A percentile compares a stretch with the other conserved stretches of the same genome.
Evolutionary conservation across 1,140 invertebrate genomes (phyloP).

Genomic region (Agrypnia vestita): DNA sequence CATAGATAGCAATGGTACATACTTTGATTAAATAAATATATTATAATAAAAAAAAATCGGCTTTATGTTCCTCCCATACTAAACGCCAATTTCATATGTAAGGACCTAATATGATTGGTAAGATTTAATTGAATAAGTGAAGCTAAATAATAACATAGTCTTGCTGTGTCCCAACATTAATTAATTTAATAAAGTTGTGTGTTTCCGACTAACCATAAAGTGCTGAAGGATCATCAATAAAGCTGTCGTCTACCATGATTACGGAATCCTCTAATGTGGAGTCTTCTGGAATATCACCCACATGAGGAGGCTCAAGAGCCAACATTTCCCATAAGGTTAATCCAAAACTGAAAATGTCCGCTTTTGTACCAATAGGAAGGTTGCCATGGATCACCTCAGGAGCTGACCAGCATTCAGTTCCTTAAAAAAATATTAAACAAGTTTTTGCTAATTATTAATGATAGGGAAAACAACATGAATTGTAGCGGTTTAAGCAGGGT

Average conservation of each 20-base stretch:
- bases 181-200: no score
- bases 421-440: constrained; percentile 65
- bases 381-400: constrained; percentile 80
- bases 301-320: constrained; percentile 79
- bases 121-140: no score
- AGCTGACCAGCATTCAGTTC: constrained; percentile 85
- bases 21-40: no score
- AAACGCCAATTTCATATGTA: no score
- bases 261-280: constrained; percentile 61
- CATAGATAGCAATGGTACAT: no score
- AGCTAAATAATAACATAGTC: no score
- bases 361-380: constrained; percentile 78
- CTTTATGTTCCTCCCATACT: no score
- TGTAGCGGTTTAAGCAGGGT: no score
- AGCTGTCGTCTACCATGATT: constrained; percentile 40
- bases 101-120: no score
- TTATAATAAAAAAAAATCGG: no score
- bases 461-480: no score
- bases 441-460: not conserved
- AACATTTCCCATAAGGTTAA: constrained; percentile 88
- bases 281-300: constrained; percentile 54
- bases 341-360: constrained; percentile 88
- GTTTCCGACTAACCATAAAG: constrained; percentile 44
- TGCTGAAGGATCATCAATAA: constrained; percentile 18
- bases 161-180: no score